Evolutionary conservation across 2,888 invertebrate genomes (phyloP), one percentile per base, ranked within the genome.

Genomic region (Antheraea assamensis): DNA sequence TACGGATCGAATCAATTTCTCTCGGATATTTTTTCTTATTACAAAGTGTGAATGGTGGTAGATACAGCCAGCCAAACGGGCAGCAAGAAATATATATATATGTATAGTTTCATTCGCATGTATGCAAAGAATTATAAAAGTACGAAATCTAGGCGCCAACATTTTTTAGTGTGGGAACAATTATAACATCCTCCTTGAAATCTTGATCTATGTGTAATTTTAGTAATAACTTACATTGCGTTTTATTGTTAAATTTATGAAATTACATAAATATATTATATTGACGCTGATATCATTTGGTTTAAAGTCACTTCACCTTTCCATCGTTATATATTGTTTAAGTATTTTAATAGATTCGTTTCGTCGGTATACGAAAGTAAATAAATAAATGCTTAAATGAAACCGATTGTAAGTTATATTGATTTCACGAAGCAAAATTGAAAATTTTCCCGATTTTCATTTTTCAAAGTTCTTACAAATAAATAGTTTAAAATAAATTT

Each of bases 1-100:
- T 80, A 83, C 78, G 84, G 78, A 85, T 85, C 85, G 86, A 88
- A 90, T 90, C 88, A 90, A 91, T 91, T 88, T 88, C 88, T 86
- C 84, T 88, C 79, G 76, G 81, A 80, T 78, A 83, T 85, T 87
- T 87, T 86, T 85, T 85, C 80, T 85, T 86, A 80, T 85, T 84
- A 81, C 77, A 77, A 78, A 79, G 82, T 82, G 81, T 81, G 82
- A 87, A 81, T 85, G 76, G 78, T 85, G 76, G 78, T 76, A 77
- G 81, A 83, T 81, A 80, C 78, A 83, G 80, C 83, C 81, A 82
- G 78, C 82, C 83, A 85, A 85, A 85, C 84, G 83, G 83, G 81
- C 81, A 78, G 30, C 58, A 30, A 55, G 71, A 35, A 35, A 73
- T 70, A 70, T 70, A 42, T 66, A 68, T 30, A 74, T 71, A 70